Evolutionary conservation across 1,140 invertebrate genomes (phyloP), one percentile per base, ranked within the genome.

Genomic region (fruit fly (Drosophila melanogaster)): DNA sequence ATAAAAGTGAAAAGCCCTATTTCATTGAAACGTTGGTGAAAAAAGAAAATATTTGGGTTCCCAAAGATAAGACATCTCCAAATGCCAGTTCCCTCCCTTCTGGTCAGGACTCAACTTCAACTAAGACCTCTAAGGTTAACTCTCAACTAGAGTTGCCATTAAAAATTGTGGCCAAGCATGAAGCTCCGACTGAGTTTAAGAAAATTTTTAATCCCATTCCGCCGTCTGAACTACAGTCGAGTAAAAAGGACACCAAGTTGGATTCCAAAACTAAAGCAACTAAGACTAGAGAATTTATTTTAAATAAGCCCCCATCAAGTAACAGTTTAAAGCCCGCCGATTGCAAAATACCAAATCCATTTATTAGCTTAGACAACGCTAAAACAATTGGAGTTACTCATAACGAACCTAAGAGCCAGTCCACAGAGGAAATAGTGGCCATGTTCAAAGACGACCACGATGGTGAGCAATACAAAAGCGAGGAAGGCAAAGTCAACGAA

Each of bases 341-440:
- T 10, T 33, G 14, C 14, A 22, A 22, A 3, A 10, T n/a, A 17
- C 15, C 11, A 30, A 50, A 24, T 33, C 11, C 15, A 8, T 4
- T 14, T 3, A 2, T 43, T 10, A 8, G 0, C 7, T 0, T n/a
- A 2, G n/a, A 33, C 6, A 30, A 14, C 7, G 4, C 0, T 4
- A 15, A 38, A 5, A 22, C 6, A 4, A 12, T 19, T 14, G 8
- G 0, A 8, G n/a, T 37, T 5, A 17, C 2, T 38, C 12, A 40
- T 0, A 15, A 22, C 0, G n/a, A 19, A 14, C 1, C 22, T 40
- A 8, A 11, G 8, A 12, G 6, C 6, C 24, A 49, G 60, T 12
- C 37, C 8, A 67, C 64, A 5, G 24, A 50, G 22, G 46, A 67
- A 43, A 65, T 67, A 17, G 14, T 65, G 14, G 46, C 59, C 4